A percentile compares a stretch with the other conserved stretches of the same genome.
Evolutionary conservation across 2,797 vertebrate genomes (phyloP).

Genomic region (Adrianichthys oophorus): DNA sequence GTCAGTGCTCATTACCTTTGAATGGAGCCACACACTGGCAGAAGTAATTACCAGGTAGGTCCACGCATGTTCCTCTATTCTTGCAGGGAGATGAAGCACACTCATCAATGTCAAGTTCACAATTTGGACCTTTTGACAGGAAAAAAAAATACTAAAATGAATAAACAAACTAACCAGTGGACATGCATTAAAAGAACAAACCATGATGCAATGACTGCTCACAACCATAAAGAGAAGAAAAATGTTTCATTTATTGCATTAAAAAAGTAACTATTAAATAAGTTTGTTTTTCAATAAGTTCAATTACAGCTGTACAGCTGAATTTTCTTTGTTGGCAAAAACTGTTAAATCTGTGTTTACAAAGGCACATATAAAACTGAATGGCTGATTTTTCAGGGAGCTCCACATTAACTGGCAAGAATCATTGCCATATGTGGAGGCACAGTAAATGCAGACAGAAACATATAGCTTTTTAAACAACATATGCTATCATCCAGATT

Average conservation of each 20-base stretch:
- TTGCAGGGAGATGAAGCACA: slow-evolving; percentile 82
- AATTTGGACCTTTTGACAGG: slow-evolving; percentile 71
- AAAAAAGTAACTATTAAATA: too few species aligned
- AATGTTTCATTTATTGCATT: too few species aligned
- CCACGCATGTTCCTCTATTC: slow-evolving; percentile 84
- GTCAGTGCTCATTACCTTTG: slow-evolving; percentile 89
- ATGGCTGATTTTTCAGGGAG: not conserved
- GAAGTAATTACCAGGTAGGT: slow-evolving; percentile 88
- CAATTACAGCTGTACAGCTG: too few species aligned
- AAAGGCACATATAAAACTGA: not conserved
- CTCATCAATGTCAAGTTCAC: slow-evolving; percentile 82
- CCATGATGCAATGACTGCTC: too few species aligned
- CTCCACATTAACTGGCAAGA: not conserved
- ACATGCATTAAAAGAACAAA: slow-evolving; percentile 19
- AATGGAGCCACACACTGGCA: slow-evolving; percentile 86
- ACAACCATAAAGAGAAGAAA: too few species aligned
- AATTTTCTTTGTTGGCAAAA: too few species aligned
- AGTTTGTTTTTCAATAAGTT: too few species aligned
- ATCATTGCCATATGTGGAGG: not conserved
- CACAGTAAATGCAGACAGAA: not conserved
- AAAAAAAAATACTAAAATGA: slow-evolving; percentile 33
- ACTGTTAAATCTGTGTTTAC: too few species aligned
- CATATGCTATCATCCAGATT: not conserved
- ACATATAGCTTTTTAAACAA: not conserved
- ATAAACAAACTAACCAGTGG: slow-evolving; percentile 15